phyloP scores from a whole-genome alignment of 2,888 invertebrate genomes.

The Listrodromus nycthemerus region DNA sequence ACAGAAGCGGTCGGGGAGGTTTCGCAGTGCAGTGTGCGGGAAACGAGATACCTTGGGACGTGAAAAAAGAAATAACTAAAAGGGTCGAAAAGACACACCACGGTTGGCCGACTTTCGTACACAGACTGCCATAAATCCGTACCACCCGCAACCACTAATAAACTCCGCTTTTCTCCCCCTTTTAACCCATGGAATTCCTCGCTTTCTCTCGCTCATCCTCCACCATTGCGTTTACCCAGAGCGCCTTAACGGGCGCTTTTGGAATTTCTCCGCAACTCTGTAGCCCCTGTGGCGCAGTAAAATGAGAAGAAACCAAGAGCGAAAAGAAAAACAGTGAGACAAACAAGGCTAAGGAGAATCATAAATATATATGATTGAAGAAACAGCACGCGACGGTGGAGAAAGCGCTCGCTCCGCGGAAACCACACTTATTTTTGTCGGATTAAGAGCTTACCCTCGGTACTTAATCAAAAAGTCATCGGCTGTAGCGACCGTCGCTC shows the following conservation, averaged over 20 bases:
- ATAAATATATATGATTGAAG: slow-evolving; percentile 48
- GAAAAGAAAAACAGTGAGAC: slow-evolving; percentile 3
- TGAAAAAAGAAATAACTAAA: slow-evolving; percentile 12
- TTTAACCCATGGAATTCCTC: not conserved
- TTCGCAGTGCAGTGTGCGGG: slow-evolving; percentile 4
- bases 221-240: not conserved
- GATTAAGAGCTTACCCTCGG: not conserved
- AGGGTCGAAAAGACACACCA: slow-evolving; percentile 45
- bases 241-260: slow-evolving; percentile 41
- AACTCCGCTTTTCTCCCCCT: slow-evolving; percentile 49
- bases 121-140: slow-evolving; percentile 57
- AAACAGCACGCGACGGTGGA: slow-evolving; percentile 5
- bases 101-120: slow-evolving; percentile 44
- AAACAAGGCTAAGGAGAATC: slow-evolving; percentile 2
- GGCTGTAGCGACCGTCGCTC: not conserved
- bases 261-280: slow-evolving; percentile 37
- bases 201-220: slow-evolving; percentile 27
- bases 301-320: slow-evolving; percentile 43
- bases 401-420: slow-evolving; percentile 2
- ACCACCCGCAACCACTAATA: slow-evolving; percentile 58
- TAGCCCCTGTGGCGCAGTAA: slow-evolving; percentile 38
- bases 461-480: not conserved
- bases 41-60: slow-evolving; percentile 14
- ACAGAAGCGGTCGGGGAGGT: slow-evolving; percentile 18
- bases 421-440: slow-evolving; percentile 1